phyloP scores from a whole-genome alignment of 1,140 invertebrate genomes.

The Lordiphosa stackelbergi region DNA sequence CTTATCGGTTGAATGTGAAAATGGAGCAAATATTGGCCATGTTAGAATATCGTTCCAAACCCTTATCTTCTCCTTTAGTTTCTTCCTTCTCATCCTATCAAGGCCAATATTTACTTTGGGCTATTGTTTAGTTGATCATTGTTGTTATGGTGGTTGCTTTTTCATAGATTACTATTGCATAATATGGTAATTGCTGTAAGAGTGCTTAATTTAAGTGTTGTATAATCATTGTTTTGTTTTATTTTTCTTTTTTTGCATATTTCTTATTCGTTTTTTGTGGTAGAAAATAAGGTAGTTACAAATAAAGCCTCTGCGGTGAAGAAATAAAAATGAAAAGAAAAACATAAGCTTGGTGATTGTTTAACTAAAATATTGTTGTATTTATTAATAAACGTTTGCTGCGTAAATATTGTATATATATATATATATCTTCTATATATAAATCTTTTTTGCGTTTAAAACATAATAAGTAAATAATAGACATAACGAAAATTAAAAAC shows the following conservation, averaged over 20 bases:
- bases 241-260: slow-evolving; percentile 29
- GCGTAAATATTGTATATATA: slow-evolving; percentile 58
- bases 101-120: slow-evolving; percentile 73
- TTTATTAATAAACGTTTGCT: slow-evolving; percentile 72
- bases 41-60: slow-evolving; percentile 23
- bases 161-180: slow-evolving; percentile 55
- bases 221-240: slow-evolving; percentile 16
- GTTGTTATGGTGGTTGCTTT: slow-evolving; percentile 31
- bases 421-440: slow-evolving; percentile 48
- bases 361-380: slow-evolving; percentile 65
- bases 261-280: slow-evolving; percentile 21
- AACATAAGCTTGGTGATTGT: slow-evolving; percentile 30
- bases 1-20: slow-evolving; percentile 59
- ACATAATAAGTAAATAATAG: slow-evolving; percentile 74
- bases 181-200: slow-evolving; percentile 41
- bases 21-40: slow-evolving; percentile 72
- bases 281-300: slow-evolving; percentile 8
- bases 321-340: slow-evolving; percentile 28
- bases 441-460: slow-evolving; percentile 61
- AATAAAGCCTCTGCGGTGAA: slow-evolving; percentile 48
- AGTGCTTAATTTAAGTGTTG: slow-evolving; percentile 50
- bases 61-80: no score
- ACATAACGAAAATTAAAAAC: slow-evolving; percentile 70
- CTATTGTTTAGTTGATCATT: slow-evolving; percentile 64
- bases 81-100: slow-evolving; percentile 16